These are phyloP conservation scores for Caenorhabditis plicata DNA, from an alignment of 2,888 invertebrate species.

Conservation along the genomic window DNA sequence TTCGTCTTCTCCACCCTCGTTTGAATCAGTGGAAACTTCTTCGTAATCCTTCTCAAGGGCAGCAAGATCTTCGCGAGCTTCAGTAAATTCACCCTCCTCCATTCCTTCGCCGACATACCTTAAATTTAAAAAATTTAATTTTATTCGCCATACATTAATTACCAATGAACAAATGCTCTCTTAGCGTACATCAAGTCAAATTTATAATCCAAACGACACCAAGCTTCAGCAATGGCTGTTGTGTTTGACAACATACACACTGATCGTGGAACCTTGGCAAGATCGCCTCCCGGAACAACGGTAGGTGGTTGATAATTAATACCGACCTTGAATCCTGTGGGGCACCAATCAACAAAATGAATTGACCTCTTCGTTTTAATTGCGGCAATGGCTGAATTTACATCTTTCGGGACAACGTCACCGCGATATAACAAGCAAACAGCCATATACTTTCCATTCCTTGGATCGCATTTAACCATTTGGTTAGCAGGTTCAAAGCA, in stretches of 20 bases:
- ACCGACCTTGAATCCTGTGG: slow-evolving; percentile 62
- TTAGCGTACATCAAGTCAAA: slow-evolving; percentile 79
- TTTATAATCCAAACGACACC: slow-evolving; percentile 78
- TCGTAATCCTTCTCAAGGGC: slow-evolving; percentile 61
- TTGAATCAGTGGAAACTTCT: slow-evolving; percentile 48
- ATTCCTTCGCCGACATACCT: slow-evolving; percentile 69
- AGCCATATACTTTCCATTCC: slow-evolving; percentile 70
- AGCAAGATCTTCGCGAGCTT: slow-evolving; percentile 62
- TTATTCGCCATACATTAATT: no score
- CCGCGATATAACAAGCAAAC: slow-evolving; percentile 72
- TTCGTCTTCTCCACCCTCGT: slow-evolving; percentile 47
- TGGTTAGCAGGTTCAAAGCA: slow-evolving; percentile 83
- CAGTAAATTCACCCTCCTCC: slow-evolving; percentile 65
- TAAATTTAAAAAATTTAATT: no score
- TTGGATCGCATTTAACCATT: slow-evolving; percentile 84
- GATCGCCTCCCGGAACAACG: slow-evolving; percentile 89
- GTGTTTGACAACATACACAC: slow-evolving; percentile 87
- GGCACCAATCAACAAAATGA: slow-evolving; percentile 77
- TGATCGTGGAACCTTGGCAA: slow-evolving; percentile 75
- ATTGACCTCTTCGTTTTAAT: slow-evolving; percentile 87
- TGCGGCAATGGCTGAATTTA: slow-evolving; percentile 88
- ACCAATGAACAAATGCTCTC: slow-evolving; percentile 68
- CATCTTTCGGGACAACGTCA: slow-evolving; percentile 89
- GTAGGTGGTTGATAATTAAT: slow-evolving; percentile 74
- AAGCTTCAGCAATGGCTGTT: slow-evolving; percentile 85